phyloP scores from a whole-genome alignment of 2,888 invertebrate species.

The Cantharis lateralis region DNA sequence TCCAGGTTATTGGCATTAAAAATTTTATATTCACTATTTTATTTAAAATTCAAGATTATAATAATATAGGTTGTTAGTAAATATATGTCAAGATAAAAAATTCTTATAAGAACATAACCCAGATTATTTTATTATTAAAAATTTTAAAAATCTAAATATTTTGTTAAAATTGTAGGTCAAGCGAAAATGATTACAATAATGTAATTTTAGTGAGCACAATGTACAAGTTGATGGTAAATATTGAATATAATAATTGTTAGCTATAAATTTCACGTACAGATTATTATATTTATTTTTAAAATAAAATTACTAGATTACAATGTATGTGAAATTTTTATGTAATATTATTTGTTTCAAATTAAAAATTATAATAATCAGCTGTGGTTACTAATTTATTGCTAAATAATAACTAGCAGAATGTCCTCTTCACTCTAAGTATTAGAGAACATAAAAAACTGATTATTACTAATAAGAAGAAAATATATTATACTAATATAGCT shows the following conservation, averaged over 20 bases:
- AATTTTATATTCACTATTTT: neutral
- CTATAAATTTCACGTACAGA: neutral
- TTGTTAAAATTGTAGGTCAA: neutral
- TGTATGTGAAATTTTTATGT: neutral
- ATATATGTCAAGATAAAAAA: neutral
- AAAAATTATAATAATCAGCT: neutral
- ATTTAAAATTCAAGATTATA: neutral
- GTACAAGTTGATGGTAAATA: neutral
- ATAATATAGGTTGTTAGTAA: neutral
- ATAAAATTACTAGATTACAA: neutral
- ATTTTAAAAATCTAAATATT: neutral
- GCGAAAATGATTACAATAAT: neutral
- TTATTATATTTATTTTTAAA: neutral
- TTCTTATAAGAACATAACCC: neutral
- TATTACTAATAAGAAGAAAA: neutral
- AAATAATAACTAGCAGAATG: neutral
- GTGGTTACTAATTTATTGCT: neutral
- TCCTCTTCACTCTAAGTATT: neutral
- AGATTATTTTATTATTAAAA: neutral
- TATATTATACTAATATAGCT: neutral
- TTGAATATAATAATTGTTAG: neutral
- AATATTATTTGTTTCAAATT: neutral
- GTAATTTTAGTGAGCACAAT: neutral
- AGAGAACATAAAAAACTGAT: neutral
- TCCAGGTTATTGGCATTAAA: slow-evolving; percentile 18